Base-by-base conservation (phyloP, 2,797 vertebrate genomes). In the Eulemur coronatus region DNA sequence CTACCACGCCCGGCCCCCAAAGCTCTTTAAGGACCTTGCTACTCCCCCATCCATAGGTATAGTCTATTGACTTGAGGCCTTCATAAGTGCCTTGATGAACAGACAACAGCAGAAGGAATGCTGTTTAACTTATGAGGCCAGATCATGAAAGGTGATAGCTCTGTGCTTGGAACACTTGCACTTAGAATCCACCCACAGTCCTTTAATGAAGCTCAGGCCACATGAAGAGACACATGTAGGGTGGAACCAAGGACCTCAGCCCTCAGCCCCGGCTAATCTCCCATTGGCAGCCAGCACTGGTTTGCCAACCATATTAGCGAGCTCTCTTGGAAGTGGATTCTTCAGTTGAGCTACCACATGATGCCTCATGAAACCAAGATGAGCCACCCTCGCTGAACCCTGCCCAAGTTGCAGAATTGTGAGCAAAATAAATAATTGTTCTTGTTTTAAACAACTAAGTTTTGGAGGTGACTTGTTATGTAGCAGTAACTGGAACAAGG, bases 1-100 rank as follows among this genome's bases (percentile, higher is more conserved):
- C 22, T 22, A 57, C 55, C 3, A 4, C 0, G 3, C 22, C 55
- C 1, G 0, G 55, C 55, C 55, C 28, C 2, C 7, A 14, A 28
- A 35, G 3, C 4, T 61, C 69, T 82, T 69, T 18, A 84, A 92
- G 61, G 38, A 82, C 57, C 41, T 67, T 33, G n/a, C 28, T 72
- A 6, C 8, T 22, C 9, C 9, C 4, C 20, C 26, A 7, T 70
- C 1, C 24, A 38, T 24, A 94, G 22, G 8, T 48, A 67, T n/a
- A 6, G 38, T 41, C 67, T 82, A 4, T 50, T 73, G 76, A 61
- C 55, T 78, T 38, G 61, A 41, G 67, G 41, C 18, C 43, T 67
- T 43, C 2, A 38, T 55, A 22, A 43, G 28, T 87, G 55, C 33
- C 2, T 3, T 41, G 38, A 28, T n/a, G 43, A 59, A 18, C 4